Conservation (phyloP, 1,140 invertebrate genomes). For the Nasonia vitripennis region DNA sequence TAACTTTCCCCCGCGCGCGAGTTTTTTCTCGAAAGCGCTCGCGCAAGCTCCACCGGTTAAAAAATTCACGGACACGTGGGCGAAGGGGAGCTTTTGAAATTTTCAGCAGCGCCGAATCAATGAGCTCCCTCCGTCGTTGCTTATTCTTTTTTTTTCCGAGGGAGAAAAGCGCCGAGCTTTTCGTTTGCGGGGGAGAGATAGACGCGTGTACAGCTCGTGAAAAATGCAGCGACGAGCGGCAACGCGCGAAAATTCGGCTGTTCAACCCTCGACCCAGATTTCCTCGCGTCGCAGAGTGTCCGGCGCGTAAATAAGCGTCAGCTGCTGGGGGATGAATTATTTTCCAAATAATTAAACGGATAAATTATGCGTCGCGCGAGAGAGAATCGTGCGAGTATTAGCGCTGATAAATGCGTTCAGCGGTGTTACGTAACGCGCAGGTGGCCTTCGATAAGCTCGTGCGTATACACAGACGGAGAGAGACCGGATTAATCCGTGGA, state of each 20-base stretch:
- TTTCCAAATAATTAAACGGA: slow-evolving; percentile 40
- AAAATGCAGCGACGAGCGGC: too few relatives aligned
- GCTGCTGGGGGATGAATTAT: slow-evolving; percentile 13
- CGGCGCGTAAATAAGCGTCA: slow-evolving; percentile 8
- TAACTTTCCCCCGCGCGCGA: not conserved
- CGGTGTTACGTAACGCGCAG: too few relatives aligned
- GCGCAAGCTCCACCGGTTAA: not conserved
- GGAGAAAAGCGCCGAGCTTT: too few relatives aligned
- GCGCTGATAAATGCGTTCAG: not conserved
- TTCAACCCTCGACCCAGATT: slow-evolving; percentile 1
- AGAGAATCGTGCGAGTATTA: not conserved
- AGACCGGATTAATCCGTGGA: not conserved
- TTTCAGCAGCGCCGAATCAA: not conserved
- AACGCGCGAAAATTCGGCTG: not conserved
- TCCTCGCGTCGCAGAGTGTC: not conserved
- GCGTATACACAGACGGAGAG: not conserved
- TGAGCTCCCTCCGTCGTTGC: not conserved
- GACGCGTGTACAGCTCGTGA: too few relatives aligned
- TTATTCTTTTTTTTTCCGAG: not conserved
- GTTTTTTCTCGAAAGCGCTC: not conserved
- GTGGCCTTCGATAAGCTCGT: too few relatives aligned
- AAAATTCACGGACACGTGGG: not conserved
- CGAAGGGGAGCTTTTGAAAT: not conserved
- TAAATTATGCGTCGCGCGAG: not conserved
- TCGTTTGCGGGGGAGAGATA: too few relatives aligned